Evolutionary conservation across 2,113 vertebrate species (phyloP).

Genomic region (Calidris pugnax): DNA sequence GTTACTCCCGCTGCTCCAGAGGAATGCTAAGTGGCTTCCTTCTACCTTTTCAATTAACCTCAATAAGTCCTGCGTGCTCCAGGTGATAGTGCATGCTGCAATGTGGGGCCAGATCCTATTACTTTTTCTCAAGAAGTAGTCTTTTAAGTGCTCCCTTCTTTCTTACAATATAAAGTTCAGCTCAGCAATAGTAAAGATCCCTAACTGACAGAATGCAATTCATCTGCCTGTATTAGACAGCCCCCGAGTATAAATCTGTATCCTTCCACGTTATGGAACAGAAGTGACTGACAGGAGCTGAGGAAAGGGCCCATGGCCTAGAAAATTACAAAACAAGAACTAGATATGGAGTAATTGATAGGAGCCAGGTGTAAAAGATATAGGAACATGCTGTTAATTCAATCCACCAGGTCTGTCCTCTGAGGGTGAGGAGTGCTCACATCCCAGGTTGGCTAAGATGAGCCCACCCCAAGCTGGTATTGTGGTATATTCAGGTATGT

Average conservation of each 20-base stretch:
- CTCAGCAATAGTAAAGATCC: neutral
- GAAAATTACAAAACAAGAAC: neutral
- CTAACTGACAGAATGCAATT: neutral
- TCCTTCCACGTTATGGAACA: neutral
- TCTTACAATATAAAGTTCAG: neutral
- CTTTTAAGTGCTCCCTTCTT: neutral
- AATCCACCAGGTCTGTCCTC: neutral
- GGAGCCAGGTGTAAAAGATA: neutral
- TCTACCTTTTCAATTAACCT: neutral
- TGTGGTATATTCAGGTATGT: neutral
- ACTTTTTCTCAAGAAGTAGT: neutral
- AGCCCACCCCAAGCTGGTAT: neutral
- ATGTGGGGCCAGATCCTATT: neutral
- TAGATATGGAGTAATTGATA: neutral
- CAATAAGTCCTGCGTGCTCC: neutral
- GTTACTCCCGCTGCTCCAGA: neutral
- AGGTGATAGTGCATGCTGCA: neutral
- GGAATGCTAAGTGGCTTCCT: neutral
- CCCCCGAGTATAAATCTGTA: neutral
- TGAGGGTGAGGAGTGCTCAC: neutral
- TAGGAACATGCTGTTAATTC: neutral
- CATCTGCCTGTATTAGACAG: neutral
- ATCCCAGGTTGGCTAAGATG: fast-evolving
- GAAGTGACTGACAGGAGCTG: fast-evolving
- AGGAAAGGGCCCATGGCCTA: neutral